Evolutionary conservation across 1,140 invertebrate species (phyloP).

Genomic region (Dolichoris vasculosae): DNA sequence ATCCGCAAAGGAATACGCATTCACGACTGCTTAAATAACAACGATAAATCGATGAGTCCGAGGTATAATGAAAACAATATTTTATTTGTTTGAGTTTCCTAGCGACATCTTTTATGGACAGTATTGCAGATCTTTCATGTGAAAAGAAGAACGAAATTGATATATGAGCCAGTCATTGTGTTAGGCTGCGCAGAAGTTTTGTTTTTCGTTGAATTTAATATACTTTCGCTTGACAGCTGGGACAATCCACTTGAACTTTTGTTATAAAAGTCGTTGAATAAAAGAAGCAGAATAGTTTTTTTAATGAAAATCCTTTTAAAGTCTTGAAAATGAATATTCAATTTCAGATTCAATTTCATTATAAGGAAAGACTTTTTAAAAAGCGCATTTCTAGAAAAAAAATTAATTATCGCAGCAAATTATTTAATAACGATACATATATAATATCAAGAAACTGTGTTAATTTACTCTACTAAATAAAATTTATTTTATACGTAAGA

Average conservation of each 20-base stretch:
- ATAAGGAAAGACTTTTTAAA: neutral
- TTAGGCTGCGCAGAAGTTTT: neutral
- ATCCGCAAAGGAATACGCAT: neutral
- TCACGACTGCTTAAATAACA: neutral
- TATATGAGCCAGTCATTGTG: constrained; percentile 13
- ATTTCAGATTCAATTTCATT: constrained; percentile 17
- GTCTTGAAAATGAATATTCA: constrained; percentile 10
- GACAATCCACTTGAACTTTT: constrained; percentile 22
- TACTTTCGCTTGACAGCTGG: neutral
- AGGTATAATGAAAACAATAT: neutral
- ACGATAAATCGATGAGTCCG: constrained; percentile 19
- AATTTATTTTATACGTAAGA: too few species aligned
- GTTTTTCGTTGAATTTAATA: constrained; percentile 43
- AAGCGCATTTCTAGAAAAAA: neutral
- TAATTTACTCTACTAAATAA: too few species aligned
- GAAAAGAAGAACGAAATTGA: constrained; percentile 20
- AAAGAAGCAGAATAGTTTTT: neutral
- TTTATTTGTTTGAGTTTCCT: neutral
- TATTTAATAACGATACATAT: neutral
- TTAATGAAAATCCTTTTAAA: constrained; percentile 25
- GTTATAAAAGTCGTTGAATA: constrained; percentile 7
- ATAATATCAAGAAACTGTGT: too few species aligned
- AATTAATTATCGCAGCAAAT: neutral
- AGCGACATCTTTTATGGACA: neutral
- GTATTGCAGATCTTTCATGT: neutral